Evolutionary conservation across 2,888 invertebrate genomes (phyloP), one percentile per base, ranked within the genome.

Genomic region (Scaptodrosophila latifasciaeformis): DNA sequence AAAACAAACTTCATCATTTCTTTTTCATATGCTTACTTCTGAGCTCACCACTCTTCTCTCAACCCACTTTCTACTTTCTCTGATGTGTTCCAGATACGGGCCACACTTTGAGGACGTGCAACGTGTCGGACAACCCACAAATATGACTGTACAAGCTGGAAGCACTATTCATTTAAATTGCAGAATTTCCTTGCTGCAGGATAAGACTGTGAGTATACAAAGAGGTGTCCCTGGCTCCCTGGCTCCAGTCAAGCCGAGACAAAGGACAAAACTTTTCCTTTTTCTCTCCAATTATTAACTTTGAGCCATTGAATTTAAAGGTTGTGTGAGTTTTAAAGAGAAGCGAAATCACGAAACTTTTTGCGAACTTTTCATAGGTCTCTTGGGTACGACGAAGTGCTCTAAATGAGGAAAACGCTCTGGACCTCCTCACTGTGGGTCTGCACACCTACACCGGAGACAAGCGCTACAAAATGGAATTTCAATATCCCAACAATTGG

Each of bases 121-220:
- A 46, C 81, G 82, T 24, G 88, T 88, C 67, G 91, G 91, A 19
- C 91, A 91, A 70, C 87, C 90, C 13, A 89, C 91, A 40, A 92
- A 91, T 81, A 90, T 92, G 50, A 93, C 92, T 1, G 92, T 92
- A 18, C 92, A 92, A 76, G 88, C 92, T 50, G 92, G 92, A 1
- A 92, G 91, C 61, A 91, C 90, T 56, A 91, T 92, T 39, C 90
- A 90, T 81, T 87, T 93, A 65, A 92, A 93, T 85, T 93, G 93
- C 85, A 89, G 91, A 82, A 92, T 92, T 82, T 92, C 91, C 70
- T 87, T 92, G 62, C 88, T 92, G 44, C 91, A 92, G 83, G 92
- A 92, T 86, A 92, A 92, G 87, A 92, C 92, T 86, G 92, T 92
- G 81, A 90, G 91, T 85, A 62, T 21, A 24, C 12, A 39, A 19